Evolutionary conservation across 2,797 vertebrate genomes (phyloP), one percentile per base, ranked within the genome.

Genomic region (Moxostoma hubbsi): DNA sequence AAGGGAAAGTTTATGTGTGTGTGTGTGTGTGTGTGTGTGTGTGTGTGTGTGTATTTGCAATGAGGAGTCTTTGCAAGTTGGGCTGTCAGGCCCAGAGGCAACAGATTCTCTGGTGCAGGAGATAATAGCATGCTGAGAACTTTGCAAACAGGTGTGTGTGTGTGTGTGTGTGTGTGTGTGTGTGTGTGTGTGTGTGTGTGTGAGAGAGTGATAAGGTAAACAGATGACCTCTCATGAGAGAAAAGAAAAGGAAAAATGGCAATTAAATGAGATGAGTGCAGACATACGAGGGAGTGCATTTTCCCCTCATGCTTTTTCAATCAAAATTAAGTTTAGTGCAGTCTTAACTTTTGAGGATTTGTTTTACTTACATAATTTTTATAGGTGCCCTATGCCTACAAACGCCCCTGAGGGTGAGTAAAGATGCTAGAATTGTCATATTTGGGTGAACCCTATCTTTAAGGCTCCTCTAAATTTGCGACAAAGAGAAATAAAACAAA

Each of bases 71-170:
- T 68, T 43, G 58, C 65, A 70, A 55, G 57, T 71, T 75, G 78
- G 13, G 55, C 53, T 58, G 68, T 90, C 77, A 61, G 83, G 81
- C 88, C 93, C 93, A 88, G 89, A 84, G 85, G 94, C 92, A 85
- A 90, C 88, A 91, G 91, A 92, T 93, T 94, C 92, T 92, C 92
- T 85, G 84, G 84, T 69, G 83, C 71, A 77, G 82, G 78, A 92
- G 92, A 92, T 94, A 94, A 94, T 94, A 92, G 92, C 79, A 94
- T 85, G 89, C 88, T 91, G 91, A 75, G 81, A 83, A 74, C 54
- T 51, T 80, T 85, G 81, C 85, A 85, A 94, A 92, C 94, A 95
- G 93, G 93, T 94, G 93, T 85, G 88, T 90, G 90, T 89, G 89
- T 87, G 81, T 80, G 77, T 55, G 73, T 7, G 65, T 36, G 74